Evolutionary conservation across 2,113 vertebrate genomes (phyloP).

Genomic region (Pygoscelis antarcticus): DNA sequence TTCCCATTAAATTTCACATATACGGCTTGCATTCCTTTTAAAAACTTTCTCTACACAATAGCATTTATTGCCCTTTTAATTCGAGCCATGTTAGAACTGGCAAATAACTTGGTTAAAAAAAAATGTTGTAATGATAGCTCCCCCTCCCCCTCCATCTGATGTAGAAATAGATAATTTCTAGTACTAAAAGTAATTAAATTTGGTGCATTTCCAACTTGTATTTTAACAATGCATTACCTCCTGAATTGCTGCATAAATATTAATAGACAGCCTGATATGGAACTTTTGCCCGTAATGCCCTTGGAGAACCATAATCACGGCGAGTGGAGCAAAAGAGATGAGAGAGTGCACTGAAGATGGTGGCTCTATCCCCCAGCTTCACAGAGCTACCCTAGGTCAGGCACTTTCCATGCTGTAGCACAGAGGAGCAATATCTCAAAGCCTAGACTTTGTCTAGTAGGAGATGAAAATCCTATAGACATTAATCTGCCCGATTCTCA

Average conservation of each 20-base stretch:
- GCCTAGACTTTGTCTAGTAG: neutral
- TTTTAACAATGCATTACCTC: constrained; percentile 60
- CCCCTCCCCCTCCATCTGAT: neutral
- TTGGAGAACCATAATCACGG: neutral
- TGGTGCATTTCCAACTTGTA: constrained; percentile 61
- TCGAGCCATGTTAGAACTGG: neutral
- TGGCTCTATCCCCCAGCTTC: neutral
- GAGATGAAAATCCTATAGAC: neutral
- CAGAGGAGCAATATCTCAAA: constrained; percentile 6
- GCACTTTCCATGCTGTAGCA: neutral
- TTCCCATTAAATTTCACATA: neutral
- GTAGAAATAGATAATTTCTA: constrained; percentile 40
- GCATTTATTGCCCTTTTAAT: neutral
- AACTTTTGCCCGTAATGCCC: constrained; percentile 44
- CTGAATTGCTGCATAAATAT: constrained; percentile 62
- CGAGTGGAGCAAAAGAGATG: neutral
- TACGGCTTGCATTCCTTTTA: neutral
- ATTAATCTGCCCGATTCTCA: neutral
- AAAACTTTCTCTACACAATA: neutral
- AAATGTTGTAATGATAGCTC: neutral
- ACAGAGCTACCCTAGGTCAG: neutral
- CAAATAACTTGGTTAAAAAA: neutral
- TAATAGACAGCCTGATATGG: constrained; percentile 46
- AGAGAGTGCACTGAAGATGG: neutral
- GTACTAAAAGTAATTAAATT: constrained; percentile 57